Evolutionary conservation across 2,797 vertebrate species (phyloP).

Genomic region (Cyprinella venusta): DNA sequence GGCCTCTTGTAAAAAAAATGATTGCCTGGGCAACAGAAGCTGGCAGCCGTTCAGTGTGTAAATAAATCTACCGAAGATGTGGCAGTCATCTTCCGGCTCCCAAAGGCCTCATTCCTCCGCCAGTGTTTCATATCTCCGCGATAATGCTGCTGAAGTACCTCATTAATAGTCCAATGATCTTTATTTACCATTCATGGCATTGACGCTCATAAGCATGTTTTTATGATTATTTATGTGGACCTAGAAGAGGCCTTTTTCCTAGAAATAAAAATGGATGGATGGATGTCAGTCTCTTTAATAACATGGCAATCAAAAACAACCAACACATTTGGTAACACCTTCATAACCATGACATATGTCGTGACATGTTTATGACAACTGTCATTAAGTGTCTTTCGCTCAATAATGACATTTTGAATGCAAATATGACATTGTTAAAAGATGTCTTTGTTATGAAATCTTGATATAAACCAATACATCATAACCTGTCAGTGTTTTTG

Average conservation of each 20-base stretch:
- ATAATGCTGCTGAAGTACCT: conserved; percentile 22
- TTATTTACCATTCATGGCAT: conserved; percentile 27
- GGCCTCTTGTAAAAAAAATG: conserved; percentile 46
- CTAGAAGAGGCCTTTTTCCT: background rate
- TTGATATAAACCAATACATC: too few species aligned
- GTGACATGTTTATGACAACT: too few species aligned
- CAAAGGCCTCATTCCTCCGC: conserved; percentile 1
- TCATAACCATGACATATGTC: accelerated
- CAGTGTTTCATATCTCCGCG: background rate
- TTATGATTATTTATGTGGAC: background rate
- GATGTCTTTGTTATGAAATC: too few species aligned
- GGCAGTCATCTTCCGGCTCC: conserved; percentile 34
- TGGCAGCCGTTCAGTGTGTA: conserved; percentile 40
- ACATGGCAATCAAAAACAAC: background rate
- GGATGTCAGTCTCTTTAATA: too few species aligned
- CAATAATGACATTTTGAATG: too few species aligned
- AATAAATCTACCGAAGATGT: conserved; percentile 52
- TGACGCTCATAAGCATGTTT: background rate
- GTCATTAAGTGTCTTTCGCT: too few species aligned
- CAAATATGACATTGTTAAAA: too few species aligned
- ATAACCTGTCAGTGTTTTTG: too few species aligned
- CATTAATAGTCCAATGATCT: conserved; percentile 18
- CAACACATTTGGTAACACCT: background rate
- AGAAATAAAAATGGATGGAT: background rate
- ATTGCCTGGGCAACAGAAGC: conserved; percentile 21